A percentile compares a stretch with the other conserved stretches of the same genome.
phyloP scores from a whole-genome alignment of 1,140 invertebrate genomes.

The Schlechtendalia chinensis region DNA sequence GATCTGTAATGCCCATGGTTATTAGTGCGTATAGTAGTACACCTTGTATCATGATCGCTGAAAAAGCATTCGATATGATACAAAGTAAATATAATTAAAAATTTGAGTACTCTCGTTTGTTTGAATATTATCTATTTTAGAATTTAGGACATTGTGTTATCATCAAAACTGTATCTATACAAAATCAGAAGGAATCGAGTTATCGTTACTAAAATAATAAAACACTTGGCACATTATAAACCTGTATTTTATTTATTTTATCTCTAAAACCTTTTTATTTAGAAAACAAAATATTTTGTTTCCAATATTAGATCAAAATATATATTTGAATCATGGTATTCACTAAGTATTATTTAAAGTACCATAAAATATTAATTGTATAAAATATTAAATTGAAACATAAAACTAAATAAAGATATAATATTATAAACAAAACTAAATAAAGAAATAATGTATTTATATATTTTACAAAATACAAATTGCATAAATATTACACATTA shows the following conservation, averaged over 20 bases:
- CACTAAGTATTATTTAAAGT: too few species aligned
- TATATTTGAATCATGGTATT: too few species aligned
- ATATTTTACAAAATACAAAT: too few species aligned
- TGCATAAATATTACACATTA: too few species aligned
- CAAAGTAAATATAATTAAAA: conserved; percentile 55
- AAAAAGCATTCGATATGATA: conserved; percentile 67
- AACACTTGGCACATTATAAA: background rate
- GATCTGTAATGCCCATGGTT: conserved; percentile 65
- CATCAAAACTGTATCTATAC: background rate
- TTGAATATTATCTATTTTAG: background rate
- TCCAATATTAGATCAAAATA: too few species aligned
- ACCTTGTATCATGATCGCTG: conserved; percentile 68
- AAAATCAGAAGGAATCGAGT: background rate
- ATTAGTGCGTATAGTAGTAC: conserved; percentile 66
- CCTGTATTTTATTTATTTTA: background rate
- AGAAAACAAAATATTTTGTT: background rate
- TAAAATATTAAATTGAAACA: too few species aligned
- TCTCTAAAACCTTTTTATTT: background rate
- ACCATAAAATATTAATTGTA: too few species aligned
- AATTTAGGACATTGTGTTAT: background rate
- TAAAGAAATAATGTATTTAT: too few species aligned
- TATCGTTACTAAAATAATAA: conserved; percentile 1
- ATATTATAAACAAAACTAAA: too few species aligned
- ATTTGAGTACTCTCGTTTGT: background rate
- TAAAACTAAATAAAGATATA: too few species aligned